Base-by-base conservation (phyloP, 2,888 invertebrate species). In the Micropterix aruncella region DNA sequence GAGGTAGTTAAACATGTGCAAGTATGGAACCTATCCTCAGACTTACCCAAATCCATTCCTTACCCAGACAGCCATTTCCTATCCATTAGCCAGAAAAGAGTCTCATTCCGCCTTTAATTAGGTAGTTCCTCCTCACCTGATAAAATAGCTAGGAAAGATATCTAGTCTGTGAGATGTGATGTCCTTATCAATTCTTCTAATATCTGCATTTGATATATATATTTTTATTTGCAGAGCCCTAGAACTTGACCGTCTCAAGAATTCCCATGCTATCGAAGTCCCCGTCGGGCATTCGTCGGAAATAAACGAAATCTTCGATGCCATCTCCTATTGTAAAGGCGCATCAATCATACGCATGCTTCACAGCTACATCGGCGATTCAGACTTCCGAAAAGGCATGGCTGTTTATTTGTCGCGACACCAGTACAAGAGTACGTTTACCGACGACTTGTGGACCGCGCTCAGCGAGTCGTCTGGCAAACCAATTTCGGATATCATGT, bases 221-320 rank as follows among this genome's bases (percentile, higher is more conserved):
- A n/a, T n/a, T n/a, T n/a, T n/a, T n/a, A n/a, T n/a, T n/a, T n/a
- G n/a, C 56, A 74, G 82, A 51, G 95, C 93, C 15, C 60, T 90
- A 51, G 86, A 89, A 54, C 68, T 95, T 50, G 96, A 96, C 62
- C 83, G 81, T 44, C 67, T 96, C 48, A 83, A 89, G 56, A 93
- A 86, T 60, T 93, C 92, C 37, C 96, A 97, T 69, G 93, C 96
- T 1, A 94, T 97, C 54, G 95, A 96, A 71, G 92, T 92, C 42
- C 88, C 90, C n/a, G 94, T 95, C 1, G 86, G 88, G 1, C 88
- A 94, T 66, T 96, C 96, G 0, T 82, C 85, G 5, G 95, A 96
- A 65, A 87, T 96, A 46, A 94, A 94, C 64, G 95, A 96, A 64
- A 96, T 97, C 53, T 97, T 96, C 69, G 96, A 97, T 69, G 88